Evolutionary conservation across 1,140 invertebrate species (phyloP).

Genomic region (Eufriesea mexicana): DNA sequence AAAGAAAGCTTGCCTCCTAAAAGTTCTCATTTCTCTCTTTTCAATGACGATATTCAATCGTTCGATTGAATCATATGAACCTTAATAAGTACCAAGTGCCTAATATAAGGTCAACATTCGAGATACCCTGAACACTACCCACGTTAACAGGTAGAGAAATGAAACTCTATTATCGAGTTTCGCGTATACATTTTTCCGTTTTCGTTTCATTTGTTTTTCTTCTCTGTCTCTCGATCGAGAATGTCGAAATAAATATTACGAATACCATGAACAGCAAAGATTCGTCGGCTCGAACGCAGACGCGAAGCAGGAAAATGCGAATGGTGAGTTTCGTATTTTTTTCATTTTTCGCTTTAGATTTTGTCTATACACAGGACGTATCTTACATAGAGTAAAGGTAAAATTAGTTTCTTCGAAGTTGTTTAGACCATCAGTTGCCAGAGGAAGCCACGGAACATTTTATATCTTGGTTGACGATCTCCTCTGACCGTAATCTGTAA

Average conservation of each 20-base stretch:
- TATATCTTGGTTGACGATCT: conserved; percentile 51
- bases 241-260: conserved; percentile 67
- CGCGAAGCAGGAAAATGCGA: conserved; percentile 61
- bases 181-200: conserved; percentile 63
- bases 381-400: conserved; percentile 69
- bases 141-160: conserved; percentile 54
- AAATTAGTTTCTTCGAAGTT: conserved; percentile 62
- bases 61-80: conserved; percentile 65
- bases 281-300: conserved; percentile 65
- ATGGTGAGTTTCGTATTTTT: conserved; percentile 52
- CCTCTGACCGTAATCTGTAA: conserved; percentile 52
- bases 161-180: conserved; percentile 48
- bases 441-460: conserved; percentile 31
- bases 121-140: conserved; percentile 67
- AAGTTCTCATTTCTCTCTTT: background rate
- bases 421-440: conserved; percentile 61
- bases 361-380: conserved; percentile 68
- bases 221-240: conserved; percentile 30
- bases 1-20: conserved; percentile 43
- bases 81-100: conserved; percentile 71
- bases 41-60: conserved; percentile 51
- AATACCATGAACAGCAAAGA: conserved; percentile 56
- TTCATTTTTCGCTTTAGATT: conserved; percentile 21
- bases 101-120: conserved; percentile 62
- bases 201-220: background rate